Base-by-base conservation (phyloP, 2,888 invertebrate species). In the Chamaedrilus cognettii region DNA sequence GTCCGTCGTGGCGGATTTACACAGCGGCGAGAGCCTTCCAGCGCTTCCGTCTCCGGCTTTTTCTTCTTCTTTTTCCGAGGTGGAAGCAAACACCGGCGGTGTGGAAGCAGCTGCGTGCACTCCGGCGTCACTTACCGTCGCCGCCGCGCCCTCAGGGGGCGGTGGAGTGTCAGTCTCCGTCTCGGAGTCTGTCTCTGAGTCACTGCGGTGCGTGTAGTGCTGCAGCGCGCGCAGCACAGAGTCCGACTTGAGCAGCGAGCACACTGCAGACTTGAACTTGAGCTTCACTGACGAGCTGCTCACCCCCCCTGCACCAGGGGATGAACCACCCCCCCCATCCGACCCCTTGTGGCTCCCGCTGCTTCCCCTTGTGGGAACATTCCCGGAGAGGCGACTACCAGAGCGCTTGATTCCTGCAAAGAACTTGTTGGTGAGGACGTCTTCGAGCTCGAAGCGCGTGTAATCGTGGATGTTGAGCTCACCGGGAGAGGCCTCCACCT, bases 391-490 rank as follows among this genome's bases (percentile, higher is more conserved):
- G n/a, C n/a, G n/a, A n/a, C n/a, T n/a, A n/a, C n/a, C n/a, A n/a
- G n/a, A n/a, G 1, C 56, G 28, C 51, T 49, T 67, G 49, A 67
- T 26, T 15, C 61, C 62, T 51, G 50, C 67, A 51, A 62, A 67
- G 61, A 74, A 74, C 55, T 67, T 52, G 11, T 52, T 42, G 1
- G 69, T 67, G 3, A 75, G 33, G 33, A 64, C 68, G 23, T 80
- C 76, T 58, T 78, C 77, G 65, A 77, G 76, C 68, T 80, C 81
- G 75, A 82, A 82, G 11, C 70, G 70, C 58, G 82, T 79, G 75
- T 74, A 80, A 70, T 82, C 80, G 71, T 82, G 82, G 69, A 82
- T 82, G 70, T 81, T 79, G 51, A 82, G 69, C 30, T 75, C 66
- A 34, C 70, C 71, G n/a, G n/a, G n/a, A n/a, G n/a, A n/a, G n/a